Evolutionary conservation across 2,797 vertebrate species (phyloP).

Genomic region (Antennarius maculatus): DNA sequence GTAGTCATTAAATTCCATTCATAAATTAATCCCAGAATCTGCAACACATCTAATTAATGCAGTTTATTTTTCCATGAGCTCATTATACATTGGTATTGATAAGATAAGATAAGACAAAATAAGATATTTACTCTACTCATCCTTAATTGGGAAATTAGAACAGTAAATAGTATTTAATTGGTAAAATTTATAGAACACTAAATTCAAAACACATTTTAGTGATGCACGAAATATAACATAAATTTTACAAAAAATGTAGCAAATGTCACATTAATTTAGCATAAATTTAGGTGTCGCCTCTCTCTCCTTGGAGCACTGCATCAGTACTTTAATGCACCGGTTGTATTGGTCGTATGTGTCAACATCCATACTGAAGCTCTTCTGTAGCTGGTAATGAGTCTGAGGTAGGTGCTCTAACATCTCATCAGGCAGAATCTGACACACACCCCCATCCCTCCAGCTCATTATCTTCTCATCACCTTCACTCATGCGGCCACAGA

Average conservation of each 20-base stretch:
- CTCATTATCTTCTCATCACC: constrained; percentile 62
- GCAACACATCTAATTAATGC: constrained; percentile 13
- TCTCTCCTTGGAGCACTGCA: background rate
- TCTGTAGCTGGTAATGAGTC: background rate
- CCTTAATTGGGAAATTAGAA: no score
- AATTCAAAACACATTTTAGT: no score
- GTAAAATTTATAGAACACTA: no score
- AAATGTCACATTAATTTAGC: constrained; percentile 4
- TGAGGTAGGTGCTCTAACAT: constrained; percentile 1
- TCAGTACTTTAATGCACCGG: background rate
- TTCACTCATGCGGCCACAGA: constrained; percentile 50
- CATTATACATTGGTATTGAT: background rate
- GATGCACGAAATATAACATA: no score
- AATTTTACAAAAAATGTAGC: background rate
- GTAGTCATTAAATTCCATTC: background rate
- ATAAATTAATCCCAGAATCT: background rate
- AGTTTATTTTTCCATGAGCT: background rate
- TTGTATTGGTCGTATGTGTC: background rate
- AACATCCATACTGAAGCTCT: background rate
- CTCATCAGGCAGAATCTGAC: constrained; percentile 6
- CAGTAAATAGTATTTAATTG: no score
- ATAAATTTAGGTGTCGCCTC: background rate
- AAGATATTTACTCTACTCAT: no score
- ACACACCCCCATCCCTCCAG: background rate
- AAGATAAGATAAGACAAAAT: no score